Base-by-base conservation (phyloP, 1,140 invertebrate genomes). In the Drosophila oshimai region DNA sequence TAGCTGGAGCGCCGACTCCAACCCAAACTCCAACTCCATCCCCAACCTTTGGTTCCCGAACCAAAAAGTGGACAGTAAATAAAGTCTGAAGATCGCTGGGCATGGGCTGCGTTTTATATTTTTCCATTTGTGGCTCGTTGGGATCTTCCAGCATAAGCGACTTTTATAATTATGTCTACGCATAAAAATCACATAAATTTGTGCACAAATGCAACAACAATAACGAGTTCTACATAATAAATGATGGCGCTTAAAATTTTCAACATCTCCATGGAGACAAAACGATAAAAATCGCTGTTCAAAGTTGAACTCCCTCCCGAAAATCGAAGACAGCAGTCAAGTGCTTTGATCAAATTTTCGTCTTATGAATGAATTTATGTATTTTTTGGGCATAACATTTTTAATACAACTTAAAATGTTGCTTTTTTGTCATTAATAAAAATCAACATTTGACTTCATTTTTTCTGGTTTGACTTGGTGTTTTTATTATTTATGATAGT, bases 171-270 rank as follows among this genome's bases (percentile, higher is more conserved):
- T 86, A 89, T 89, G 87, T 89, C 87, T 89, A 89, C 87, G 87
- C 87, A 89, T 89, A 89, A 89, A 89, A 89, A 89, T 89, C 87
- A 89, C 87, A 89, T 89, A 89, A 89, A 89, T 89, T 87, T 78
- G 83, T 88, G 77, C 77, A 88, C 83, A 88, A 87, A 83, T 78
- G 80, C 72, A 84, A 54, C 78, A 79, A 86, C 61, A 70, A 78
- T 53, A 84, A 79, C 54, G 28, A 64, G 65, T 24, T 57, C 57
- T 68, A 75, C 68, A 89, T 89, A 89, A 89, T 89, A 89, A 89
- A 89, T 89, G 87, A 89, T 89, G 87, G 87, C 87, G 87, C 87
- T 89, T 89, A 83, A 87, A 76, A 89, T 89, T 74, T 75, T 76
- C 75, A 89, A 87, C 81, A 87, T 87, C 81, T 86, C 61, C 70